Conservation (phyloP, 2,113 vertebrate genomes). For the Camelus bactrianus region DNA sequence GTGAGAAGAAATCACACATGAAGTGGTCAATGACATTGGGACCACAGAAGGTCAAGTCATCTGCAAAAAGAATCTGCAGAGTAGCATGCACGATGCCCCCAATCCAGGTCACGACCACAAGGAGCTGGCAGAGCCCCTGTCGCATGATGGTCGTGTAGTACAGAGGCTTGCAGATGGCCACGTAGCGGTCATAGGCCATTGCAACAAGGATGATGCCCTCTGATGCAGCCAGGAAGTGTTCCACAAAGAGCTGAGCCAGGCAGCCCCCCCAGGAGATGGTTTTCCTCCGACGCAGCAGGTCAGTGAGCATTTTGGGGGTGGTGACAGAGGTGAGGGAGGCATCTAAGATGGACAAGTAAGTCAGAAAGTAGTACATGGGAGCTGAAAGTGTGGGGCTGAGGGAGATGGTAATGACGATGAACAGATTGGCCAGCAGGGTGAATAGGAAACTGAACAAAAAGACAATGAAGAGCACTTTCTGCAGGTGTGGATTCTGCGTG, state of each 20-base stretch:
- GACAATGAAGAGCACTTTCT: constrained; percentile 63
- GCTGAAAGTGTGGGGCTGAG: neutral
- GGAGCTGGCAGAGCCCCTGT: neutral
- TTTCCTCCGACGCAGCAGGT: neutral
- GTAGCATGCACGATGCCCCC: neutral
- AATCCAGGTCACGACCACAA: neutral
- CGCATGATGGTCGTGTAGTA: constrained; percentile 71
- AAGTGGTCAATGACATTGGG: neutral
- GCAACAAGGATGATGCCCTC: neutral
- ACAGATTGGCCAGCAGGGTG: constrained; percentile 46
- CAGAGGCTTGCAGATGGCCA: constrained; percentile 77
- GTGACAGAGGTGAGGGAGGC: neutral
- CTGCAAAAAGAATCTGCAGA: neutral
- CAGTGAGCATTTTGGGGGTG: neutral
- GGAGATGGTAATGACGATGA: constrained; percentile 47
- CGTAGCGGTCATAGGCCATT: constrained; percentile 72
- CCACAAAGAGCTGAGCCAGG: neutral
- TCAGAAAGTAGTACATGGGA: neutral
- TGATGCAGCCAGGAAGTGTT: neutral
- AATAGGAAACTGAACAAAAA: constrained; percentile 72
- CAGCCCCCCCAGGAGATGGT: neutral
- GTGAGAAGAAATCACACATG: neutral
- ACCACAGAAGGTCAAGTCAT: neutral
- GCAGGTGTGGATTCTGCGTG: constrained; percentile 64
- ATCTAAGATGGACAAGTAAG: neutral